Percentiles rank a stretch among this genome's conserved stretches.
Conservation (phyloP, 2,797 vertebrate species). For the Melanotaenia nigrans region DNA sequence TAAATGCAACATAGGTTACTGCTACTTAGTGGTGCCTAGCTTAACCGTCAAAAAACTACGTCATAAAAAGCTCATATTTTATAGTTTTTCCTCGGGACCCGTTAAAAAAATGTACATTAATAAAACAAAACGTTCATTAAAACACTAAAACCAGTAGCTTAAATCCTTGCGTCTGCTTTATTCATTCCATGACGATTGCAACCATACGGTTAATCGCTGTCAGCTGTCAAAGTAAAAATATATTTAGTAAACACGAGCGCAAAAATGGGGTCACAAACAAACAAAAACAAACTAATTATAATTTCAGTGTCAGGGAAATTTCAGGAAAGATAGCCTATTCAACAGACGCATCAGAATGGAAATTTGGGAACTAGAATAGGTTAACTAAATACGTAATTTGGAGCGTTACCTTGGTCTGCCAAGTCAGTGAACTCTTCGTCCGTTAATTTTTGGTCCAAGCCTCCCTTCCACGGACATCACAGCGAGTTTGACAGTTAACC, state of each 20-base stretch:
- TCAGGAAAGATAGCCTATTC: neutral
- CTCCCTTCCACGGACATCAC: constrained; percentile 36
- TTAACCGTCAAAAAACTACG: neutral
- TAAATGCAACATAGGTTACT: neutral
- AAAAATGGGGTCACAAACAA: neutral
- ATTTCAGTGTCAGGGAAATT: neutral
- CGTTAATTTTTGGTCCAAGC: constrained; percentile 40
- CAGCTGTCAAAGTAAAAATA: constrained; percentile 32
- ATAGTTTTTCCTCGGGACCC: neutral
- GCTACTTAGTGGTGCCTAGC: neutral
- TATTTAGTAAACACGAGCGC: constrained; percentile 29
- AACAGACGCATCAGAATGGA: neutral
- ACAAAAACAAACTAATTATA: neutral
- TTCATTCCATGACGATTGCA: neutral
- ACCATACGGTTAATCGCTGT: neutral
- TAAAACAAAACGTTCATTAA: neutral
- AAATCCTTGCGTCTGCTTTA: neutral
- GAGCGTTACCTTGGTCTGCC: constrained; percentile 45
- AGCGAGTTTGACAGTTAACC: constrained; percentile 68
- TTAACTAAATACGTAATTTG: fast-evolving
- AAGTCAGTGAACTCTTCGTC: constrained; percentile 4
- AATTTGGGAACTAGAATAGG: neutral
- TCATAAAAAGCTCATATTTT: neutral
- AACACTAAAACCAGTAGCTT: neutral
- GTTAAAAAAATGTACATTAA: neutral